Evolutionary conservation across 2,113 vertebrate genomes (phyloP).

Genomic region (Erythrolamprus reginae): DNA sequence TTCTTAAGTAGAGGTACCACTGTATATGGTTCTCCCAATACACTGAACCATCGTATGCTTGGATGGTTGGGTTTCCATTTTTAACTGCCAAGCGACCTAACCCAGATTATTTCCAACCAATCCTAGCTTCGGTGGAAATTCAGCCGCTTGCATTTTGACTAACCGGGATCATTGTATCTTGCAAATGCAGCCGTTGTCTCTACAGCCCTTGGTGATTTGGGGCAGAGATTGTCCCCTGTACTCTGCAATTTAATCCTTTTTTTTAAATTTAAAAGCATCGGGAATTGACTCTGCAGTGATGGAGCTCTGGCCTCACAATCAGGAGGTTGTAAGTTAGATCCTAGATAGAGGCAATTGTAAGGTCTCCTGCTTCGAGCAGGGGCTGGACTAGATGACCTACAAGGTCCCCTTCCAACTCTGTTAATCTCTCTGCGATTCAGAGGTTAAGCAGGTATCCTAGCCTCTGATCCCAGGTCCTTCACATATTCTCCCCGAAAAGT

Average conservation of each 20-base stretch:
- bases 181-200: background rate
- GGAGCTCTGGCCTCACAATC: too few species aligned
- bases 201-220: background rate
- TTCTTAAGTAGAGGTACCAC: too few species aligned
- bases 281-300: background rate
- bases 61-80: too few species aligned
- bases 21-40: too few species aligned
- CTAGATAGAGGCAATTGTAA: too few species aligned
- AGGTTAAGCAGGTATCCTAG: background rate
- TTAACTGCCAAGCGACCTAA: background rate
- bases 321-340: too few species aligned
- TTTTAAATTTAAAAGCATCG: background rate
- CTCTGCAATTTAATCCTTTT: background rate
- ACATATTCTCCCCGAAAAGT: background rate
- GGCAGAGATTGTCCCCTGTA: background rate
- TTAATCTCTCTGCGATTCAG: too few species aligned
- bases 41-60: too few species aligned
- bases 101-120: background rate
- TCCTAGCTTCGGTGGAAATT: background rate
- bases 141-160: background rate
- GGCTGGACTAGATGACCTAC: too few species aligned
- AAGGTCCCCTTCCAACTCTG: too few species aligned
- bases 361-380: too few species aligned
- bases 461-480: background rate
- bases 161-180: background rate